Conservation (phyloP, 2,888 invertebrate genomes). For the Drosophila quinaria region DNA sequence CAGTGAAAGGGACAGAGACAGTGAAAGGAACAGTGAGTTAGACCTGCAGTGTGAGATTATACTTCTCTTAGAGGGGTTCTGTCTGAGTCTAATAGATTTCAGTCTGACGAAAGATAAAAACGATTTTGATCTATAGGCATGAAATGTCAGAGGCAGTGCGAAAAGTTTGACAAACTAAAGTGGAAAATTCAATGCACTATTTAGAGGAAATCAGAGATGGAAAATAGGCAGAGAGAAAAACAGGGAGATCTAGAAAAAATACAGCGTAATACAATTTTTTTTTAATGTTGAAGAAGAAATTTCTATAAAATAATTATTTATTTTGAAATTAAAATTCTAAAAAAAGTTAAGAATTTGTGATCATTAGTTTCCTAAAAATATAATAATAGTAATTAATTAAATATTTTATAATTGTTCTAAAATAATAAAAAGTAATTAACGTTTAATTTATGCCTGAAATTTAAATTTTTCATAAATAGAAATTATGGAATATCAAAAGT, state of each 20-base stretch:
- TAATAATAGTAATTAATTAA: too few species aligned
- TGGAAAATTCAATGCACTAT: slow-evolving; percentile 29
- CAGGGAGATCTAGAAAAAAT: background rate
- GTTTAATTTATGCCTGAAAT: background rate
- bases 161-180: background rate
- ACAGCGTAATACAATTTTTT: background rate
- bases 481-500: too few species aligned
- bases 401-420: too few species aligned
- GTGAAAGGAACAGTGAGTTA: background rate
- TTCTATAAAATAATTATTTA: too few species aligned
- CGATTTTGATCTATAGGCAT: slow-evolving; percentile 20
- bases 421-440: too few species aligned
- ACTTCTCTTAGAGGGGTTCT: slow-evolving; percentile 1
- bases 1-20: background rate
- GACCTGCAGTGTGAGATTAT: slow-evolving; percentile 23
- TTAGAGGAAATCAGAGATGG: background rate
- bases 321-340: too few species aligned
- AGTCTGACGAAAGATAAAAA: slow-evolving; percentile 50
- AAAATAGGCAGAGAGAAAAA: background rate
- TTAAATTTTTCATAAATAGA: too few species aligned
- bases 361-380: too few species aligned
- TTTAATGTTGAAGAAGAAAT: too few species aligned
- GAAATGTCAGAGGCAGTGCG: slow-evolving; percentile 39
- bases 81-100: slow-evolving; percentile 70
- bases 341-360: too few species aligned